phyloP scores from a whole-genome alignment of 37 sponge, comb jelly and placozoan genomes.

The Chondrosia reniformis region DNA sequence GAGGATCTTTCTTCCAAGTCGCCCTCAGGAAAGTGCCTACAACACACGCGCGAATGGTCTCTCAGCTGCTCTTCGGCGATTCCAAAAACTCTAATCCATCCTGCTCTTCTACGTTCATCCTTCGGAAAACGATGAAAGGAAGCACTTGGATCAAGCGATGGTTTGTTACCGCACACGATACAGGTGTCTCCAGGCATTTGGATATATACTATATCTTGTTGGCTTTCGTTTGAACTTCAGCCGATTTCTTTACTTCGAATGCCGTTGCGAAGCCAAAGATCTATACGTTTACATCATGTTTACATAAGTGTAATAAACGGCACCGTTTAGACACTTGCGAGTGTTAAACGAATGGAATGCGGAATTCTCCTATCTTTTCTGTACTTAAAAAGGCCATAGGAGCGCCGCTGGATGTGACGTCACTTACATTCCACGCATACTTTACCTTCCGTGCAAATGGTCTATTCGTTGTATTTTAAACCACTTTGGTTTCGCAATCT shows the following conservation, averaged over 20 bases:
- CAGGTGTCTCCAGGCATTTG: slow-evolving; percentile 38
- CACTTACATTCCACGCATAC: neutral
- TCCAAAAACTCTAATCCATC: slow-evolving; percentile 20
- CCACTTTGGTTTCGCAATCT: no score
- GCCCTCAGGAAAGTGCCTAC: slow-evolving; percentile 44
- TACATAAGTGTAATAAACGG: no score
- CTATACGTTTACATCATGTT: no score
- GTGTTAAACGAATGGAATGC: neutral
- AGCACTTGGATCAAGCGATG: slow-evolving; percentile 2
- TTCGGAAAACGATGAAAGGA: no score
- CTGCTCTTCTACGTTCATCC: neutral
- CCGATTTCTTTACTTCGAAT: neutral
- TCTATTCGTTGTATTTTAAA: no score
- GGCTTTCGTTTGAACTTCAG: no score
- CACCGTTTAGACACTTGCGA: no score
- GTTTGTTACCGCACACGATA: no score
- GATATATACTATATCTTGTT: neutral
- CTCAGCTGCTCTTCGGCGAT: slow-evolving; percentile 13
- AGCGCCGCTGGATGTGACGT: neutral
- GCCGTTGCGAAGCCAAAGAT: neutral
- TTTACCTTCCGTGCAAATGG: neutral
- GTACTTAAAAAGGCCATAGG: neutral
- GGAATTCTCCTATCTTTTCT: neutral
- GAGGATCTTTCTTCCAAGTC: slow-evolving; percentile 26
- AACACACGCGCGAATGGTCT: slow-evolving; percentile 22